phyloP scores from a whole-genome alignment of 1,140 invertebrate genomes.

The Laodelphax striatellus region DNA sequence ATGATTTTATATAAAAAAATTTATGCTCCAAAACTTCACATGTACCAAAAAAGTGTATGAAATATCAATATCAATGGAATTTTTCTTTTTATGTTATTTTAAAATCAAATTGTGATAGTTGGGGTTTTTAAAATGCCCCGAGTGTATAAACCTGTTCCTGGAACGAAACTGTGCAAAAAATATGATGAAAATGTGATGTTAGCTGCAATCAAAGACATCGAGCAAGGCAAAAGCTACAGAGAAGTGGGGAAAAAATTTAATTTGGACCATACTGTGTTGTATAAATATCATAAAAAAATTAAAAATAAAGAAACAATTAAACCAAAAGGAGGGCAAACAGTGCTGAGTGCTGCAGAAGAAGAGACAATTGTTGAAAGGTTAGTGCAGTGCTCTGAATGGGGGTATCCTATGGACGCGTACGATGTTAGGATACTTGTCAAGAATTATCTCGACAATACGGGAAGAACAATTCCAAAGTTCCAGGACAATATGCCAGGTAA shows the following conservation, averaged over 20 bases:
- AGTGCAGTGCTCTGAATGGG: neutral
- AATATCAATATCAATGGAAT: too few species aligned
- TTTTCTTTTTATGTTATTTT: too few species aligned
- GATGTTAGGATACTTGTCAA: neutral
- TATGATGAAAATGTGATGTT: neutral
- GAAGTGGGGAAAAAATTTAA: neutral
- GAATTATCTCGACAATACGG: neutral
- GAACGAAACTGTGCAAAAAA: neutral
- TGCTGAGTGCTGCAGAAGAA: neutral
- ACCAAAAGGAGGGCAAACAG: neutral
- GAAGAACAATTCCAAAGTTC: slow-evolving; percentile 15
- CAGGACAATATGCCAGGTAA: slow-evolving; percentile 24
- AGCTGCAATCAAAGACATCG: neutral
- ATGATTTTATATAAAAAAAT: too few species aligned
- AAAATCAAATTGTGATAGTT: too few species aligned
- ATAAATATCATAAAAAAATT: neutral
- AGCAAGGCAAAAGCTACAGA: neutral
- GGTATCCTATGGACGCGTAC: slow-evolving; percentile 4
- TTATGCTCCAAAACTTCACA: too few species aligned
- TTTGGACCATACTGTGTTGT: slow-evolving; percentile 1
- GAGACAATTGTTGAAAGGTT: neutral
- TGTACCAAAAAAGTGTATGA: too few species aligned
- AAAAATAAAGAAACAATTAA: neutral
- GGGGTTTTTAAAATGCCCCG: neutral
- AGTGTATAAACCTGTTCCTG: neutral